A percentile compares a stretch with the other conserved stretches of the same genome.
Evolutionary conservation across 2,113 vertebrate species (phyloP).

Genomic region (Numenius arquata): DNA sequence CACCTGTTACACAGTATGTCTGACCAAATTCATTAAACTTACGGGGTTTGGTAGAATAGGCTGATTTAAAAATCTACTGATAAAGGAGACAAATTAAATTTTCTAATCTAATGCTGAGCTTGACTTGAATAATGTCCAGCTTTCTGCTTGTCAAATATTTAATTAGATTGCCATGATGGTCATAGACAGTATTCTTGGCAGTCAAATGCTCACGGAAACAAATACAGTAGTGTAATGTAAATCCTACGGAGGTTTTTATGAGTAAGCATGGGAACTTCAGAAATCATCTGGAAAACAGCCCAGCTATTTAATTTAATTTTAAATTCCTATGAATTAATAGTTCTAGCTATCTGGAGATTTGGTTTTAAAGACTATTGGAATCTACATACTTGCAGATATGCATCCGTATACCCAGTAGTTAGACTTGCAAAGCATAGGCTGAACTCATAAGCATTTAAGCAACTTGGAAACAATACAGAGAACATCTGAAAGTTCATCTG

Average conservation of each 20-base stretch:
- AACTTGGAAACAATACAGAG: constrained; percentile 36
- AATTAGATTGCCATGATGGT: constrained; percentile 59
- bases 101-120: constrained; percentile 67
- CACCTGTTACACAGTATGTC: constrained; percentile 70
- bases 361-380: not conserved
- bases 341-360: constrained; percentile 10
- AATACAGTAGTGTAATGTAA: constrained; percentile 13
- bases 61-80: constrained; percentile 58
- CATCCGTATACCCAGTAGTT: constrained; percentile 2
- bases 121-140: constrained; percentile 69
- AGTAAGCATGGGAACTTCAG: constrained; percentile 32
- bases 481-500: constrained; percentile 39
- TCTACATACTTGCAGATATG: not conserved
- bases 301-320: constrained; percentile 56
- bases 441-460: constrained; percentile 15
- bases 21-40: constrained; percentile 73
- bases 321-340: constrained; percentile 29
- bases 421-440: not conserved
- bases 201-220: constrained; percentile 38
- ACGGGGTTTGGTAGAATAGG: constrained; percentile 42
- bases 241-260: constrained; percentile 13
- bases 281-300: constrained; percentile 65
- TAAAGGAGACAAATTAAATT: constrained; percentile 55
- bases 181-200: constrained; percentile 54
- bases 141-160: constrained; percentile 56